Percentiles rank a stretch among this genome's conserved stretches.
phyloP scores from a whole-genome alignment of 2,113 vertebrate species.

The Porphyrio hochstetteri region DNA sequence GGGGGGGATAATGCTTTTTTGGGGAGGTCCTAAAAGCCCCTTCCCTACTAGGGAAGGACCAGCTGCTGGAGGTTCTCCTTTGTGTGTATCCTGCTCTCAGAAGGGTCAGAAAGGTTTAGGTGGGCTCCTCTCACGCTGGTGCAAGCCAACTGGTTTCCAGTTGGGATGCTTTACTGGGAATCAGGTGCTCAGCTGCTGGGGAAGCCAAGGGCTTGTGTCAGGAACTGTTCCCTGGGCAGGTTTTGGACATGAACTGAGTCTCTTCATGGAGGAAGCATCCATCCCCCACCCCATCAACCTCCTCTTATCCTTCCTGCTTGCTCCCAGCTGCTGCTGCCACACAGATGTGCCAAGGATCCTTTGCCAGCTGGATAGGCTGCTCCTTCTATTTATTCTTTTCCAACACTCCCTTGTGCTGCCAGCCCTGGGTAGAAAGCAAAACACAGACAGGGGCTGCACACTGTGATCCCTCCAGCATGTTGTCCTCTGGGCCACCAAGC shows the following conservation, averaged over 20 bases:
- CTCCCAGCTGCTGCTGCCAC: background rate
- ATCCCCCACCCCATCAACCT: background rate
- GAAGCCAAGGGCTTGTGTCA: background rate
- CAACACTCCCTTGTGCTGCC: background rate
- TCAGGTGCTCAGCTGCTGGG: background rate
- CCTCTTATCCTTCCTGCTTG: background rate
- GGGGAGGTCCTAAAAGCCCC: background rate
- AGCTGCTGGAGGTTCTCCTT: background rate
- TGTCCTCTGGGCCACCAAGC: background rate
- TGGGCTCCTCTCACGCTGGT: background rate
- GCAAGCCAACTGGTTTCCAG: background rate
- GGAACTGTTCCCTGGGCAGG: background rate
- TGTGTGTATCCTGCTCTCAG: fast-evolving
- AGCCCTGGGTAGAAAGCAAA: background rate
- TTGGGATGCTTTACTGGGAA: background rate
- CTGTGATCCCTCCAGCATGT: fast-evolving
- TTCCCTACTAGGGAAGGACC: fast-evolving
- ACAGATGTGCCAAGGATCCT: background rate
- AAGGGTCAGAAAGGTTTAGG: background rate
- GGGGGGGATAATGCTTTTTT: background rate
- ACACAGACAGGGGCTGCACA: background rate
- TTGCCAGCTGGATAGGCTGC: conserved; percentile 2
- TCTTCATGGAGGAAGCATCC: background rate
- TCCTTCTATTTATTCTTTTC: background rate
- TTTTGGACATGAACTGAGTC: conserved; percentile 14